A percentile compares a stretch with the other conserved stretches of the same genome.
phyloP scores from a whole-genome alignment of 2,888 invertebrate genomes.

The Pecten maximus region DNA sequence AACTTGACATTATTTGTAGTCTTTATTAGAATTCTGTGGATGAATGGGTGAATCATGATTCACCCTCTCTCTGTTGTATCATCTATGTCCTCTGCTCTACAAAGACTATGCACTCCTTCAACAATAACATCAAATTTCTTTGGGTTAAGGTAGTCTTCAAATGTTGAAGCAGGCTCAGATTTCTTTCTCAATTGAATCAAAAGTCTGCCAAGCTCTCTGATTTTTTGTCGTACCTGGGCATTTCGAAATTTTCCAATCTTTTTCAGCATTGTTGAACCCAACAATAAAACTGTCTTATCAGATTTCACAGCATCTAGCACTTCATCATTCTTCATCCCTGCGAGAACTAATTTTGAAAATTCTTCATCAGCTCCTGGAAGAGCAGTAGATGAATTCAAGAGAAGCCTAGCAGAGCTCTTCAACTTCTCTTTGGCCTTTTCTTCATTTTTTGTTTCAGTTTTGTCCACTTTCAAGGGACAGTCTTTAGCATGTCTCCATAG shows the following conservation, averaged over 20 bases:
- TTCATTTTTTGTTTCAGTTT: neutral
- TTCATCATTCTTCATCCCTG: slow-evolving; percentile 34
- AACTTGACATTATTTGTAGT: too few relatives aligned
- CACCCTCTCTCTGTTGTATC: too few relatives aligned
- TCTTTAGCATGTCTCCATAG: slow-evolving; percentile 27
- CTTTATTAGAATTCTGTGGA: too few relatives aligned
- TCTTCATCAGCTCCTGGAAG: neutral
- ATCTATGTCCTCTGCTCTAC: too few relatives aligned
- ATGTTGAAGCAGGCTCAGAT: too few relatives aligned
- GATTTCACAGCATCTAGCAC: slow-evolving; percentile 11
- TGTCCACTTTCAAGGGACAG: neutral
- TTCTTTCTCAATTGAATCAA: too few relatives aligned
- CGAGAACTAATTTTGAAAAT: neutral
- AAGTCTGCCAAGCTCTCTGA: slow-evolving; percentile 35
- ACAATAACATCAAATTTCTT: too few relatives aligned
- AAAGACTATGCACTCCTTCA: too few relatives aligned
- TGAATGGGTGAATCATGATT: too few relatives aligned
- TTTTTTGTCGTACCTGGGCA: slow-evolving; percentile 36
- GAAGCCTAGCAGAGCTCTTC: neutral
- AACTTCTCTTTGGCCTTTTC: neutral
- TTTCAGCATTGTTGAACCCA: slow-evolving; percentile 26
- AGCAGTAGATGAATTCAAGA: slow-evolving; percentile 26
- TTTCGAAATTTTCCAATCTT: slow-evolving; percentile 23
- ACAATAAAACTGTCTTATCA: neutral
- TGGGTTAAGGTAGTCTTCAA: too few relatives aligned